phyloP scores from a whole-genome alignment of 2,888 invertebrate species.

The Abrostola tripartita region DNA sequence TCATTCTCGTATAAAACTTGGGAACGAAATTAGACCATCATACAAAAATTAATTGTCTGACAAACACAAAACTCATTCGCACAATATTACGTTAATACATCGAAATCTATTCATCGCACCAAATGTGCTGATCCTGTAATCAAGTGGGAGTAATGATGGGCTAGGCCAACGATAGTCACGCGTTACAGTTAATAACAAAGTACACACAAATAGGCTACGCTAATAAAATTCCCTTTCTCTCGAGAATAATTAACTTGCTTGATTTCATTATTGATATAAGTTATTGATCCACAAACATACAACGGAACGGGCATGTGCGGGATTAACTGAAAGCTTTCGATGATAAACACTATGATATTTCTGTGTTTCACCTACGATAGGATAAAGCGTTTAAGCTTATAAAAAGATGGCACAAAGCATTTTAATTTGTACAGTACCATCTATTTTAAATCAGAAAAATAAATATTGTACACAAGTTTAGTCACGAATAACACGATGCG shows the following conservation, averaged over 20 bases:
- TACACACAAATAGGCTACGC: background rate
- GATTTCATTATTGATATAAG: conserved; percentile 30
- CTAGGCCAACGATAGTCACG: background rate
- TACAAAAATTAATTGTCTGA: background rate
- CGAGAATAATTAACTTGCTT: conserved; percentile 18
- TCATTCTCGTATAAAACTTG: background rate
- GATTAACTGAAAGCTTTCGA: conserved; percentile 35
- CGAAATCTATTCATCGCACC: background rate
- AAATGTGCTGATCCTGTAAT: conserved; percentile 1
- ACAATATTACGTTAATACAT: background rate
- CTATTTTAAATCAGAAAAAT: conserved; percentile 24
- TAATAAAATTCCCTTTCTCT: conserved; percentile 5
- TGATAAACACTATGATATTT: conserved; percentile 24
- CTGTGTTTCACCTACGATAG: conserved; percentile 25
- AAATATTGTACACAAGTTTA: conserved; percentile 13
- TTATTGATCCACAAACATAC: conserved; percentile 21
- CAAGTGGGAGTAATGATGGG: background rate
- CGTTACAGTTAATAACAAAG: background rate
- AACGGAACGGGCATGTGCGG: conserved; percentile 8
- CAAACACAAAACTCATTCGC: background rate
- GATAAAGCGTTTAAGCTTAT: conserved; percentile 27
- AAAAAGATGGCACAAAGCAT: conserved; percentile 11
- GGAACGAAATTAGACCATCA: background rate
- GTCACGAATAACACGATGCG: conserved; percentile 2
- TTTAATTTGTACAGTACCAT: conserved; percentile 18